Evolutionary conservation across 2,888 invertebrate species (phyloP), one percentile per base, ranked within the genome.

Genomic region (Smittia sp.): DNA sequence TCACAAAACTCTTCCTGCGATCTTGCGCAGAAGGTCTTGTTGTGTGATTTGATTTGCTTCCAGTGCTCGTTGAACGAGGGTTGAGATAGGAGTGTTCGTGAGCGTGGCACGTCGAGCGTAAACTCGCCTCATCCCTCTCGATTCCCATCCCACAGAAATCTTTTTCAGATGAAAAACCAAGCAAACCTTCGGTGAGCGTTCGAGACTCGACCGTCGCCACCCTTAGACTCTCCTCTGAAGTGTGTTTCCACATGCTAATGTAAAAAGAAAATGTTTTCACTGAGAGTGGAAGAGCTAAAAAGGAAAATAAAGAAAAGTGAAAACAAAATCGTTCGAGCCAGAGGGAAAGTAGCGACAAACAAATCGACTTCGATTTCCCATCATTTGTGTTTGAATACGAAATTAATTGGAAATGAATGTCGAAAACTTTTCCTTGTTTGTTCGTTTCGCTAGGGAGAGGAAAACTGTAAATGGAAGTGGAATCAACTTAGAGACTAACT

Each of bases 391-490:
- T 41, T 46, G 67, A 41, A 41, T 67, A 27, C 20, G 32, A 69
- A 69, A 69, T 27, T 69, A 69, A 69, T 69, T 69, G 69, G 41
- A 52, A 69, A 15, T 52, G 69, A 69, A 69, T 69, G 69, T 54
- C n/a, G 22, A n/a, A 58, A 58, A 58, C 18, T 58, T 20, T 58
- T 20, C 58, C 58, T 58, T 22, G 58, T 18, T 22, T 18, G 22
- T 52, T 7, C 52, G 6, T 13, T 52, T 52, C 15, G 52, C 13
- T 52, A 18, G 18, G 58, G 58, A 18, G 11, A 18, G 20, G 3
- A 52, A 58, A 58, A 22, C 18, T 18, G 18, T 58, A 58, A 18
- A 58, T 58, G 58, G 58, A 58, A 58, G 2, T 58, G 15, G 9
- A 58, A 18, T 58, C 20, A 18, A 58, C 9, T 58, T 9, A 9